Evolutionary conservation across 2,113 vertebrate genomes (phyloP).

Genomic region (Mesembrinibis cayennensis): DNA sequence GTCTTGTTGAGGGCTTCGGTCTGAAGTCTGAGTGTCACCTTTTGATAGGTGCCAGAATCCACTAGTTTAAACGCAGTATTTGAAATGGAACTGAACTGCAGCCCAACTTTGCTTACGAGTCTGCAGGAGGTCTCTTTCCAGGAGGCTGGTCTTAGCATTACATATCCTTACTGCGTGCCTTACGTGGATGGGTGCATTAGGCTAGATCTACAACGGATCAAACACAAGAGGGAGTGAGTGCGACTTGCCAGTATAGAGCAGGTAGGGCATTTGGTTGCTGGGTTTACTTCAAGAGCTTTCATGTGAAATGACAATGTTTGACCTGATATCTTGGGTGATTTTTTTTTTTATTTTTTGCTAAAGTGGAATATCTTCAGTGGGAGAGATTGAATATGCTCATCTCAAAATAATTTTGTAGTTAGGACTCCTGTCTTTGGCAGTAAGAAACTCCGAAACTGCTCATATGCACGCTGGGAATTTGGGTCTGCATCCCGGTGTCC

Average conservation of each 20-base stretch:
- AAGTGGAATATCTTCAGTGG: background rate
- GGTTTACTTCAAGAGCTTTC: background rate
- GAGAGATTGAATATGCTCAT: background rate
- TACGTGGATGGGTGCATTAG: rapidly evolving
- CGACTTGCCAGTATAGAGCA: background rate
- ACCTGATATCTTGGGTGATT: background rate
- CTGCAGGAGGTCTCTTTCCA: background rate
- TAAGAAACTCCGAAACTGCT: background rate
- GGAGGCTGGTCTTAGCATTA: background rate
- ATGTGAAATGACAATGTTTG: background rate
- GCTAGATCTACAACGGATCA: background rate
- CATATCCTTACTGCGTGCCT: background rate
- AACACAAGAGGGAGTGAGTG: background rate
- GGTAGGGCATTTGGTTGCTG: background rate
- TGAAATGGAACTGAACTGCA: background rate
- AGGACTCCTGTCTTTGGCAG: background rate
- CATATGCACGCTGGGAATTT: background rate
- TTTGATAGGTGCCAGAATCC: background rate
- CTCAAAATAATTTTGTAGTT: background rate
- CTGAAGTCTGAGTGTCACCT: background rate
- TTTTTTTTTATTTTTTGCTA: background rate
- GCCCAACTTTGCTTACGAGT: background rate
- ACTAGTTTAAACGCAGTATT: background rate
- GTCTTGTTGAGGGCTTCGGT: background rate
- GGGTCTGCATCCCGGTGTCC: background rate